Conservation (phyloP, 92 coral and sea anemone species). For the Porites divaricata region DNA sequence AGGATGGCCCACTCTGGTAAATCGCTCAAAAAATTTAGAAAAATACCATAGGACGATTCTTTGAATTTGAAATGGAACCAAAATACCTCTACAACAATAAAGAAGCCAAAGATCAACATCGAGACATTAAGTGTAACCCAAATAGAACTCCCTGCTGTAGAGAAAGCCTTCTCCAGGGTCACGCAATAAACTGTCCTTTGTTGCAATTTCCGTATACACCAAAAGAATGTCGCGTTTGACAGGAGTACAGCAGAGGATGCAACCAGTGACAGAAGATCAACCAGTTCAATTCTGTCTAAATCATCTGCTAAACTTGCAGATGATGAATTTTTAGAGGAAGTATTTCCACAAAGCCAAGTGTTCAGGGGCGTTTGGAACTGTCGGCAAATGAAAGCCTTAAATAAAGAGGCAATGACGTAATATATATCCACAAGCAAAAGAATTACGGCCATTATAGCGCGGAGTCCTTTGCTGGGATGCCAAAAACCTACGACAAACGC, state of each 20-base stretch:
- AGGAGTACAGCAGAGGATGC: conserved; percentile 34
- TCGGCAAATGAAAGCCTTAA: conserved; percentile 42
- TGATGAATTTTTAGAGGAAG: conserved; percentile 7
- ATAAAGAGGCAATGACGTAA: conserved; percentile 31
- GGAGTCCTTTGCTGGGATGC: conserved; percentile 58
- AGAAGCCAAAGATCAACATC: conserved; percentile 31
- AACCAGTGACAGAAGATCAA: conserved; percentile 2
- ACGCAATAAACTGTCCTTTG: conserved; percentile 19
- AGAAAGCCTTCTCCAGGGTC: conserved; percentile 48
- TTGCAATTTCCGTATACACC: conserved; percentile 55
- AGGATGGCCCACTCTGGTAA: conserved; percentile 59
- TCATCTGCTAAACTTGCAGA: not conserved
- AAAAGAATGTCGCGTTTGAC: conserved; percentile 67
- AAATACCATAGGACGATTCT: not conserved
- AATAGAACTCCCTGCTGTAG: conserved; percentile 35
- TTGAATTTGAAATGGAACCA: conserved; percentile 24
- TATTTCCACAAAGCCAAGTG: conserved; percentile 51
- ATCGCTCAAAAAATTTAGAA: not conserved
- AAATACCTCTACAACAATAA: not conserved
- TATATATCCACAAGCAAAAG: conserved; percentile 40
- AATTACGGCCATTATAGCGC: conserved; percentile 42
- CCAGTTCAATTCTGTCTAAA: conserved; percentile 5
- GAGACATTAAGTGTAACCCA: conserved; percentile 60
- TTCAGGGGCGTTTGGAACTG: conserved; percentile 30
- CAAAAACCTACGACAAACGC: conserved; percentile 63